Conservation (phyloP, 2,888 invertebrate species). For the Torymus tubicola region DNA sequence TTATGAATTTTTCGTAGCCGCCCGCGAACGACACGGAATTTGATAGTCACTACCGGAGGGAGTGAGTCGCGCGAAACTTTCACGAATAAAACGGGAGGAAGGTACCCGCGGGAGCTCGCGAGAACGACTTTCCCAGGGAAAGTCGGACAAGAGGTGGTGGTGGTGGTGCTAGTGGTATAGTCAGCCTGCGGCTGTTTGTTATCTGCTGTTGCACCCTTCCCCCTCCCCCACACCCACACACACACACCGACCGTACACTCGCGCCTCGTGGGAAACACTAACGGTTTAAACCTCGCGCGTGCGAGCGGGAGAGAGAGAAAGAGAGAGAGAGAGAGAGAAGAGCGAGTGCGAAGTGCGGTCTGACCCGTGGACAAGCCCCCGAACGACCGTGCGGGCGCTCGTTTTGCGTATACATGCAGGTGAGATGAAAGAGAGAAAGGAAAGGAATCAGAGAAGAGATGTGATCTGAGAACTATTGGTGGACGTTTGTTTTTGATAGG, state of each 20-base stretch:
- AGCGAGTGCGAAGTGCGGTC: constrained; percentile 48
- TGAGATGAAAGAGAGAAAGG: no score
- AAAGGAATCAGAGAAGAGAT: no score
- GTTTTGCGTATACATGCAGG: constrained; percentile 22
- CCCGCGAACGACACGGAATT: neutral
- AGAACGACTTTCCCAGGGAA: constrained; percentile 59
- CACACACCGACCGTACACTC: constrained; percentile 53
- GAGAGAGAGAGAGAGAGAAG: constrained; percentile 2
- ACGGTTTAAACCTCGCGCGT: constrained; percentile 61
- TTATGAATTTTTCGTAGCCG: constrained; percentile 29
- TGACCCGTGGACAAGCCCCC: constrained; percentile 55
- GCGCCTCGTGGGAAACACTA: constrained; percentile 60
- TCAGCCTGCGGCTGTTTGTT: constrained; percentile 27
- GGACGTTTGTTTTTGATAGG: no score
- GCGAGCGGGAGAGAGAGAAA: constrained; percentile 2
- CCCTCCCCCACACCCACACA: no score
- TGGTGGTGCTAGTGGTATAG: neutral
- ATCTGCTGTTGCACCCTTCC: constrained; percentile 12
- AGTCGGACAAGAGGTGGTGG: neutral
- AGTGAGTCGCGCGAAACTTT: constrained; percentile 30
- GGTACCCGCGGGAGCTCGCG: constrained; percentile 58
- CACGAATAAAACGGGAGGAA: constrained; percentile 39
- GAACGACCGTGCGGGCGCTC: constrained; percentile 53
- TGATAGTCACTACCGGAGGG: neutral
- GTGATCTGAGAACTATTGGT: no score